Conservation (phyloP, 2,888 invertebrate species). For the Miltochrista miniata region DNA sequence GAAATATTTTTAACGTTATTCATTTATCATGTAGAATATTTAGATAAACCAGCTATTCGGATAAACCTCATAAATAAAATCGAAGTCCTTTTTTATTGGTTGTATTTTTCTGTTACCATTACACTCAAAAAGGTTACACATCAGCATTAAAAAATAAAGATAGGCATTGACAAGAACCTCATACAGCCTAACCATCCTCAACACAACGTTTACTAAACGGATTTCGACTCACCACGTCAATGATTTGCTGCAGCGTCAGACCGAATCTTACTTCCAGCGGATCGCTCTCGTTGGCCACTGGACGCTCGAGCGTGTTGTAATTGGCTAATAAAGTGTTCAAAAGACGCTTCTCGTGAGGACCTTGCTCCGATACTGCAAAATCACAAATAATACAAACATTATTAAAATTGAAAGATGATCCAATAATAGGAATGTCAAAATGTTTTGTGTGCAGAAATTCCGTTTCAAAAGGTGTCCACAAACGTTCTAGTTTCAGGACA, state of each 20-base stretch:
- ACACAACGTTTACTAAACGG: conserved; percentile 17
- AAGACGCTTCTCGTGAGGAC: conserved; percentile 94
- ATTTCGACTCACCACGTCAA: conserved; percentile 93
- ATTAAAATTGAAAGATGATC: not conserved
- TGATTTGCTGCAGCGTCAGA: conserved; percentile 95
- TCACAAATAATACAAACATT: conserved; percentile 15
- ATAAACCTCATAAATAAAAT: too few relatives aligned
- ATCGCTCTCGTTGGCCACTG: conserved; percentile 96
- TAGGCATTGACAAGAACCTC: not conserved
- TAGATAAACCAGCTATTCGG: too few relatives aligned
- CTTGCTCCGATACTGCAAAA: conserved; percentile 91
- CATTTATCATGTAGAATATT: too few relatives aligned
- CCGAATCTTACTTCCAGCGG: conserved; percentile 95
- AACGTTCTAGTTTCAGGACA: too few relatives aligned
- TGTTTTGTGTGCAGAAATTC: not conserved
- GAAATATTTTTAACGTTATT: too few relatives aligned
- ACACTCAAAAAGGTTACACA: too few relatives aligned
- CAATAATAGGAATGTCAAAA: not conserved
- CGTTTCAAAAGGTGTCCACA: too few relatives aligned
- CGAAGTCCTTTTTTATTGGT: too few relatives aligned
- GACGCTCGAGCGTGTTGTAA: conserved; percentile 95
- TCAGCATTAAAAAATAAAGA: not conserved
- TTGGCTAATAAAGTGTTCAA: conserved; percentile 91
- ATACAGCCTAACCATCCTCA: conserved; percentile 14
- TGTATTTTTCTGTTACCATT: too few relatives aligned